These are phyloP conservation scores for Apogon talboti DNA, from an alignment of 2,797 vertebrate species.

Conservation along the genomic window DNA sequence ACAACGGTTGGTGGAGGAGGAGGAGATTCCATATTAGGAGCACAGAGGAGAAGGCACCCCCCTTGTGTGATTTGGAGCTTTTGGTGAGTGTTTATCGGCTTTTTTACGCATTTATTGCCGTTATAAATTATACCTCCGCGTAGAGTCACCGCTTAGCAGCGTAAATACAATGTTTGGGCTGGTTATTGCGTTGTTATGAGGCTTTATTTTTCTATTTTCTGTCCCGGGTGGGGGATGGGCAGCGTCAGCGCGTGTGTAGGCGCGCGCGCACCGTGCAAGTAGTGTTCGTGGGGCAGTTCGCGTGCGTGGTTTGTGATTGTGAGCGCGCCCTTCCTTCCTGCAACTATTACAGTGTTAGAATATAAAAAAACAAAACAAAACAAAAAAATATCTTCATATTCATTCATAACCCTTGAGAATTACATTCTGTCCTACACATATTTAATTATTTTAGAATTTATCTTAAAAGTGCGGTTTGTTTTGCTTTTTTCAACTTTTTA, in stretches of 20 bases:
- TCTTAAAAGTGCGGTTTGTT: not conserved
- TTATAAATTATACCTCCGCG: conserved; percentile 56
- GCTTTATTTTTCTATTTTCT: conserved; percentile 76
- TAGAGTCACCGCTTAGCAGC: not conserved
- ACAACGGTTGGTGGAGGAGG: conserved; percentile 78
- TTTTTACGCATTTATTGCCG: conserved; percentile 40
- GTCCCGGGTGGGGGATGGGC: conserved; percentile 84
- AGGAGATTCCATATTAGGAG: conserved; percentile 87
- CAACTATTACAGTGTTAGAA: conserved; percentile 51
- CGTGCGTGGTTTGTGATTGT: conserved; percentile 63
- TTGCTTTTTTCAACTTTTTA: conserved; percentile 12
- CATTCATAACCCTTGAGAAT: too few relatives aligned
- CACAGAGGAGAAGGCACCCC: conserved; percentile 81
- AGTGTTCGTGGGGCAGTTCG: conserved; percentile 55
- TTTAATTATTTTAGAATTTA: not conserved
- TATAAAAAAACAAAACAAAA: not conserved
- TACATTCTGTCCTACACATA: too few relatives aligned
- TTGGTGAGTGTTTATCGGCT: conserved; percentile 79
- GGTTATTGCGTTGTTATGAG: conserved; percentile 48
- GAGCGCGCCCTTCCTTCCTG: conserved; percentile 72
- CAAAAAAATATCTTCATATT: too few relatives aligned
- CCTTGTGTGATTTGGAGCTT: conserved; percentile 81
- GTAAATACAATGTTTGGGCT: conserved; percentile 2
- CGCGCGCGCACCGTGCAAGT: conserved; percentile 59
- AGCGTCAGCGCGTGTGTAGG: conserved; percentile 70